Base-by-base conservation (phyloP, 2,113 vertebrate genomes). In the Tretioscincus oriximinensis region DNA sequence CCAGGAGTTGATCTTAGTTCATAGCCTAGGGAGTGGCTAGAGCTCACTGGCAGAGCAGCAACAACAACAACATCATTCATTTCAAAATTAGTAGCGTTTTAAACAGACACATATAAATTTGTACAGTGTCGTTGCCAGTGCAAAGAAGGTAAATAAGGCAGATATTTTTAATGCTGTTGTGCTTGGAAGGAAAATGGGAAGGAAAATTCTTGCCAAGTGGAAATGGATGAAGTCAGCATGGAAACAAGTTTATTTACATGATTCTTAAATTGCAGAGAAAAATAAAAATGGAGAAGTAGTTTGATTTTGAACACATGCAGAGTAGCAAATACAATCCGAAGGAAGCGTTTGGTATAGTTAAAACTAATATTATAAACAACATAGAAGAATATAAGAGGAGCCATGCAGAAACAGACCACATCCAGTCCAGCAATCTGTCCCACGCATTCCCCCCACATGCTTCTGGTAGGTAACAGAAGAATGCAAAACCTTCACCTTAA, bases 181-280 rank as follows among this genome's bases (percentile, higher is more conserved):
- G 41, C 54, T 82, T 82, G 73, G 73, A 76, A 82, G n/a, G 35
- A 82, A 82, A 76, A 82, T 29, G 81, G 60, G 69, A 76, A 90
- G 63, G 12, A 58, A 78, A 14, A 16, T 51, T 31, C 31, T 78
- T 84, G 90, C 77, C 66, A 85, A 51, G 63, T 88, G 83, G n/a
- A 88, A 88, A 28, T 51, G 58, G 16, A 47, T 88, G 75, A 87
- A 86, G 85, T 31, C 64, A 84, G 67, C 58, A 0, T 77, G 75
- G 65, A 88, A 84, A 75, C 73, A 68, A 58, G 60, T 29, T 84
- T 77, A 81, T 85, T 86, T 84, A 64, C 28, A 49, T 24, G 41
- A 67, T 75, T 84, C 71, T 74, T 69, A 78, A 84, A 75, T 69
- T 64, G 69, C 41, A 58, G 24, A 74, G 45, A 61, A 69, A 74